These are phyloP conservation scores for Gadopsis bispinosus DNA, from an alignment of 2,797 vertebrate genomes.

Conservation along the genomic window DNA sequence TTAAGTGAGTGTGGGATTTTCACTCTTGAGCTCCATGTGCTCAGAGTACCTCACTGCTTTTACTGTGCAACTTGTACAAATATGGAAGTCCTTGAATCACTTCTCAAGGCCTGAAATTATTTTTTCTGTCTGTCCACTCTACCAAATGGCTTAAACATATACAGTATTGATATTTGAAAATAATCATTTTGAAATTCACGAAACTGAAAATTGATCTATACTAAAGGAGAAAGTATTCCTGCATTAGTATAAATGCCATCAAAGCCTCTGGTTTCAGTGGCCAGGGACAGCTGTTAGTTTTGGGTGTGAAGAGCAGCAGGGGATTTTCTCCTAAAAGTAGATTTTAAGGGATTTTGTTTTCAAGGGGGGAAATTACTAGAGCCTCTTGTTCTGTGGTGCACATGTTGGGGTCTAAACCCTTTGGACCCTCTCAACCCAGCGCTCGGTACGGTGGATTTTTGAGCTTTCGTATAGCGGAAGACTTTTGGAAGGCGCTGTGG, in stretches of 20 bases:
- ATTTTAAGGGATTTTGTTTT: slow-evolving; percentile 76
- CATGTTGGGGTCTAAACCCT: slow-evolving; percentile 63
- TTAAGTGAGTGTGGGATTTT: slow-evolving; percentile 71
- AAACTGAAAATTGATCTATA: slow-evolving; percentile 21
- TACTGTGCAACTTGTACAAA: slow-evolving; percentile 9
- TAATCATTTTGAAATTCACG: slow-evolving; percentile 20
- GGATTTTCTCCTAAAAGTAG: slow-evolving; percentile 74
- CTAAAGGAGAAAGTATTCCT: slow-evolving; percentile 10
- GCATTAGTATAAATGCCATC: slow-evolving; percentile 44
- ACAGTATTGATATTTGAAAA: background rate
- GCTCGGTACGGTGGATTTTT: slow-evolving; percentile 2
- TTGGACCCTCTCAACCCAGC: slow-evolving; percentile 41
- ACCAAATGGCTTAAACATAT: slow-evolving; percentile 15
- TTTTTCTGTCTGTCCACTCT: background rate
- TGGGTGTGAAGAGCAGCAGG: slow-evolving; percentile 72
- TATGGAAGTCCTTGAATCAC: slow-evolving; percentile 17
- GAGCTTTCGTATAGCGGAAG: slow-evolving; percentile 5
- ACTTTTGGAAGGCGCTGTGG: background rate
- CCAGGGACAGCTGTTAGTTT: slow-evolving; percentile 71
- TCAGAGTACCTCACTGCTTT: slow-evolving; percentile 30
- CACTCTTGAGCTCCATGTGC: slow-evolving; percentile 38
- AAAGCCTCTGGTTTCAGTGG: slow-evolving; percentile 57
- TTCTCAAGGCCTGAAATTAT: slow-evolving; percentile 23
- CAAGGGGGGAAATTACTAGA: slow-evolving; percentile 44
- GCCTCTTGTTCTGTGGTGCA: slow-evolving; percentile 47